Evolutionary conservation across 2,888 invertebrate species (phyloP).

Genomic region (Hirudinaria manillensis): DNA sequence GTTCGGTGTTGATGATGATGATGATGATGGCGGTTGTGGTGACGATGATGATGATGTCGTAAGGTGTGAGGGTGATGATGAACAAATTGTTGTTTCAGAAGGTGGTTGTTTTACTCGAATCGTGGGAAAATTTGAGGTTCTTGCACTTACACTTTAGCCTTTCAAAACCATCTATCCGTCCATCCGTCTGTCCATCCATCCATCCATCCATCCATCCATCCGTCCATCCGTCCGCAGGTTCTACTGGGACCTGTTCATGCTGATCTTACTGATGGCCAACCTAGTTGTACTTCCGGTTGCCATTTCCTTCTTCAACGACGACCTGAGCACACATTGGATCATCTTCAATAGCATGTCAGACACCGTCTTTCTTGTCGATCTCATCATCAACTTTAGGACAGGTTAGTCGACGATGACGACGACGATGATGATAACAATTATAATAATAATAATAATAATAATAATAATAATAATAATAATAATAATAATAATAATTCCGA

Average conservation of each 20-base stretch:
- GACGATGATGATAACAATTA: too few relatives aligned
- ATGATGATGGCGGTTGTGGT: not conserved
- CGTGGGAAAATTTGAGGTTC: not conserved
- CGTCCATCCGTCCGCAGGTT: too few relatives aligned
- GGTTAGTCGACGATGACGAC: not conserved
- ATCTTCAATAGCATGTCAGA: conserved; percentile 99
- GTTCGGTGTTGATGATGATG: not conserved
- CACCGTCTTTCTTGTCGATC: conserved; percentile 62
- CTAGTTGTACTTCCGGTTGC: conserved; percentile 96
- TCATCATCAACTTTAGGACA: conserved; percentile 50
- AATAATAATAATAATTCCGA: too few relatives aligned
- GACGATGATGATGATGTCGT: conserved; percentile 13
- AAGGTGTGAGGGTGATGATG: too few relatives aligned
- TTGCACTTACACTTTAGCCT: not conserved
- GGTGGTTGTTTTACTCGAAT: too few relatives aligned
- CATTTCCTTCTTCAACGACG: conserved; percentile 70
- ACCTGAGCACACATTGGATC: conserved; percentile 85
- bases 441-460: too few relatives aligned
- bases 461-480: too few relatives aligned
- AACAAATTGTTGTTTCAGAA: too few relatives aligned
- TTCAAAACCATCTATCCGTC: too few relatives aligned
- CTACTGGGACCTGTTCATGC: conserved; percentile 99
- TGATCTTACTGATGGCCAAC: conserved; percentile 91
- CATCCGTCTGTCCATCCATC: too few relatives aligned
- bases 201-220: too few relatives aligned